Conservation (phyloP, 2,797 vertebrate species). For the Sternarchorhynchus goeldii region DNA sequence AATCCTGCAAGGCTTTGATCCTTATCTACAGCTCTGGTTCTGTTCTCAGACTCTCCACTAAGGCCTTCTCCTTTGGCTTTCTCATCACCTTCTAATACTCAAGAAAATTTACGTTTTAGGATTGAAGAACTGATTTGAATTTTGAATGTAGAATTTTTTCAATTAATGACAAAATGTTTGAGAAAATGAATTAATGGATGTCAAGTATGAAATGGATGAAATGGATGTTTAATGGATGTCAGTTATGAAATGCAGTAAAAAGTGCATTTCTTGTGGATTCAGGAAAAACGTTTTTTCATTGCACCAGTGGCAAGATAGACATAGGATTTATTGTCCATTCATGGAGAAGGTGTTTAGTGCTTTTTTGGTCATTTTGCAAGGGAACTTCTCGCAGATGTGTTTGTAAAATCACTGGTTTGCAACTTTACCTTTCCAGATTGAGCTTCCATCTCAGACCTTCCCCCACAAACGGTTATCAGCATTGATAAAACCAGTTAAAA, state of each 20-base stretch:
- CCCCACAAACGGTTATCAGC: conserved; percentile 8
- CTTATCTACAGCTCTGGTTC: conserved; percentile 56
- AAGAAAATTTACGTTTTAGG: conserved; percentile 54
- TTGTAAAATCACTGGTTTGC: too few species aligned
- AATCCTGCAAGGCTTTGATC: conserved; percentile 18
- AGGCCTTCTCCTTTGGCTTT: conserved; percentile 29
- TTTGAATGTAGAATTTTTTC: neutral
- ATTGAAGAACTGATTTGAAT: conserved; percentile 34
- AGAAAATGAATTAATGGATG: too few species aligned
- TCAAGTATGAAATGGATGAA: too few species aligned
- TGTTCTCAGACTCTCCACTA: conserved; percentile 29
- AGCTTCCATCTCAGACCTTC: too few species aligned
- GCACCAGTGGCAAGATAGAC: neutral
- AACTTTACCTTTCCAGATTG: too few species aligned
- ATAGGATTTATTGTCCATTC: too few species aligned
- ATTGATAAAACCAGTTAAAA: conserved; percentile 61
- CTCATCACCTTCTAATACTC: conserved; percentile 59
- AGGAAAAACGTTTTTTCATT: neutral
- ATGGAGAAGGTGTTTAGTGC: too few species aligned
- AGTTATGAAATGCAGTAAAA: too few species aligned
- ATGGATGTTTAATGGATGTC: too few species aligned
- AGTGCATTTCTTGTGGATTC: neutral
- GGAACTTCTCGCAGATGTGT: too few species aligned
- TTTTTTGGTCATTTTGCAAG: too few species aligned
- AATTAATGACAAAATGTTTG: too few species aligned